phyloP scores from a whole-genome alignment of 2,797 vertebrate species.

The Carapus acus region DNA sequence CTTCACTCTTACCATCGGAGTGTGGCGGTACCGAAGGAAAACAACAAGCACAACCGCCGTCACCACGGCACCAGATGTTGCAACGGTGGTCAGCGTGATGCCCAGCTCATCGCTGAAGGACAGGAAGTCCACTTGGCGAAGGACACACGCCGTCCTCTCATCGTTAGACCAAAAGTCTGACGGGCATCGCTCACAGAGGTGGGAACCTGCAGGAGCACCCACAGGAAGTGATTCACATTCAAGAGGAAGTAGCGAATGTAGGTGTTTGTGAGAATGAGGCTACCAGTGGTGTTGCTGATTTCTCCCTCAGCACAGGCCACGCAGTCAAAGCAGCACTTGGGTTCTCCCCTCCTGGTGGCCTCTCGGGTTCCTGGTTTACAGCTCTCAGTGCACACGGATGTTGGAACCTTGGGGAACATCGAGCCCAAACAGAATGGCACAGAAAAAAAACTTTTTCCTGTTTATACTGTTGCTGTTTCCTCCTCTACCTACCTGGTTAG shows the following conservation, averaged over 20 bases:
- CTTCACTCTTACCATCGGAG: slow-evolving; percentile 59
- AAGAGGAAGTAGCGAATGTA: too few relatives aligned
- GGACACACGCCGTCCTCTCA: slow-evolving; percentile 58
- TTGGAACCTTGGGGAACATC: slow-evolving; percentile 54
- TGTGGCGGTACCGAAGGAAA: slow-evolving; percentile 64
- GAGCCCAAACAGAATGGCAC: not conserved
- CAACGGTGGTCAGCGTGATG: slow-evolving; percentile 60
- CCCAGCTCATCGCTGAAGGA: slow-evolving; percentile 70
- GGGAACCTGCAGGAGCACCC: slow-evolving; percentile 55
- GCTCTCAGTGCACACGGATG: slow-evolving; percentile 68
- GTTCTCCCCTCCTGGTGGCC: slow-evolving; percentile 58
- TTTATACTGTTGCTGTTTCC: too few relatives aligned
- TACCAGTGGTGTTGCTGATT: slow-evolving; percentile 69
- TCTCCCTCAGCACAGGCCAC: slow-evolving; percentile 67
- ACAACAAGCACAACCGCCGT: slow-evolving; percentile 65
- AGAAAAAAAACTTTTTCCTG: not conserved
- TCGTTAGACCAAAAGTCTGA: slow-evolving; percentile 68
- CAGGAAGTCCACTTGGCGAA: slow-evolving; percentile 67
- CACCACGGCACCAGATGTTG: slow-evolving; percentile 56
- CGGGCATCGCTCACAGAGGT: slow-evolving; percentile 64
- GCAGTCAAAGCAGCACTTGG: slow-evolving; percentile 76
- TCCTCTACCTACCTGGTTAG: slow-evolving; percentile 40
- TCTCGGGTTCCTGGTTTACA: slow-evolving; percentile 67
- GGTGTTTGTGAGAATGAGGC: not conserved
- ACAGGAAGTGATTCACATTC: not conserved